A percentile compares a stretch with the other conserved stretches of the same genome.
phyloP scores from a whole-genome alignment of 30 jellyfish, hydroid and myxozoan genomes.

The Rhopilema esculentum region DNA sequence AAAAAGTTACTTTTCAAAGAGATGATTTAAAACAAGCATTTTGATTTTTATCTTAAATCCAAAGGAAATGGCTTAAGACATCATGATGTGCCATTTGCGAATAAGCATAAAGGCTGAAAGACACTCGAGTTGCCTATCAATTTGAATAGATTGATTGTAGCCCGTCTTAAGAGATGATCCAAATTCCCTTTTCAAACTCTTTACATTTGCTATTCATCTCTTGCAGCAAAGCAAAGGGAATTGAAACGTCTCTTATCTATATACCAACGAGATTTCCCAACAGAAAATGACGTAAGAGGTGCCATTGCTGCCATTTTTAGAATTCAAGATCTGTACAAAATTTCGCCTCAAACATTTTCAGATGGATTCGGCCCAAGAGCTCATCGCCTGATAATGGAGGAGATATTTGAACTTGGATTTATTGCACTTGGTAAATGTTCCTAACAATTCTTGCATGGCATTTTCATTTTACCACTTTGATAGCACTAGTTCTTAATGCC shows the following conservation, averaged over 20 bases:
- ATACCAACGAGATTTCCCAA: slow-evolving; percentile 71
- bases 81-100: too few relatives aligned
- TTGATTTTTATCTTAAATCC: too few relatives aligned
- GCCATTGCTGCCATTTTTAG: slow-evolving; percentile 83
- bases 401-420: slow-evolving; percentile 89
- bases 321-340: slow-evolving; percentile 85
- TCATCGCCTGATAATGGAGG: slow-evolving; percentile 88
- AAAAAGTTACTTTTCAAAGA: too few relatives aligned
- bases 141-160: too few relatives aligned
- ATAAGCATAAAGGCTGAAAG: too few relatives aligned
- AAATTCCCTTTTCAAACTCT: too few relatives aligned
- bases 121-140: too few relatives aligned
- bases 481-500: neutral
- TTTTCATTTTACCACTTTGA: neutral
- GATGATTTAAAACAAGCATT: too few relatives aligned
- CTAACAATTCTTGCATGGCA: neutral
- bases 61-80: too few relatives aligned
- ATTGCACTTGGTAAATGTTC: slow-evolving; percentile 67
- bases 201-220: too few relatives aligned
- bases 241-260: slow-evolving; percentile 37
- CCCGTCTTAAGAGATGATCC: too few relatives aligned
- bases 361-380: slow-evolving; percentile 87
- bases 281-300: slow-evolving; percentile 84
- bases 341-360: slow-evolving; percentile 75
- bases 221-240: slow-evolving; percentile 25